A percentile compares a stretch with the other conserved stretches of the same genome.
Conservation (phyloP, 2,113 vertebrate species). For the Epinephelus moara region DNA sequence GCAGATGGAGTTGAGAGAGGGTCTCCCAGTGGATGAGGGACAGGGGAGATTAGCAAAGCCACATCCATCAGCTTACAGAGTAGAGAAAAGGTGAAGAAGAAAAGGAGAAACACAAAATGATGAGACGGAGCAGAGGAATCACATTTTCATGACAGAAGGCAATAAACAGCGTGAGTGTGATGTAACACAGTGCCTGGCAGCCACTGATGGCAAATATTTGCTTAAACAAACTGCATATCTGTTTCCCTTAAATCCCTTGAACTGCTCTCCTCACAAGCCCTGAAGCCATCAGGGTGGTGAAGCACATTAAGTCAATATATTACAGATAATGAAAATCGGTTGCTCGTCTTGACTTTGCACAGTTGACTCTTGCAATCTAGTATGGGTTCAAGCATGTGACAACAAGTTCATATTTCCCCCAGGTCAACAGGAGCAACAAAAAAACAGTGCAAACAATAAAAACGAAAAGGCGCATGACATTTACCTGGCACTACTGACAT, state of each 20-base stretch:
- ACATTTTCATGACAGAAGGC: neutral
- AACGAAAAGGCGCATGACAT: neutral
- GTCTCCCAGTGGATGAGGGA: slow-evolving; percentile 44
- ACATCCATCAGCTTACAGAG: slow-evolving; percentile 57
- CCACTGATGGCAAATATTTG: neutral
- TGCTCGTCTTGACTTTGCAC: neutral
- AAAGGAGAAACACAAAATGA: neutral
- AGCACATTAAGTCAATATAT: neutral
- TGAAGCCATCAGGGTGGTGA: neutral
- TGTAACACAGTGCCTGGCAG: neutral
- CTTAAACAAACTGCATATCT: neutral
- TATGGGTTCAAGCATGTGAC: neutral
- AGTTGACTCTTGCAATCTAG: neutral
- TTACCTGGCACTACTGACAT: neutral
- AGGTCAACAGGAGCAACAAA: neutral
- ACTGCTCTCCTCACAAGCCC: neutral
- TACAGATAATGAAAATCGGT: no score
- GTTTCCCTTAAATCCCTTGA: neutral
- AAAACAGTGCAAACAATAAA: neutral
- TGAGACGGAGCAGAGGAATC: neutral
- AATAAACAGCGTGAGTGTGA: slow-evolving; percentile 12
- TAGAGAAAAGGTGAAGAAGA: slow-evolving; percentile 5
- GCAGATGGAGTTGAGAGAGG: slow-evolving; percentile 43
- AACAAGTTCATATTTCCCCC: neutral
- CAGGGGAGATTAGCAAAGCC: slow-evolving; percentile 36